These are phyloP conservation scores for Aphaenogaster floridana DNA, from an alignment of 1,140 invertebrate genomes.

Conservation along the genomic window DNA sequence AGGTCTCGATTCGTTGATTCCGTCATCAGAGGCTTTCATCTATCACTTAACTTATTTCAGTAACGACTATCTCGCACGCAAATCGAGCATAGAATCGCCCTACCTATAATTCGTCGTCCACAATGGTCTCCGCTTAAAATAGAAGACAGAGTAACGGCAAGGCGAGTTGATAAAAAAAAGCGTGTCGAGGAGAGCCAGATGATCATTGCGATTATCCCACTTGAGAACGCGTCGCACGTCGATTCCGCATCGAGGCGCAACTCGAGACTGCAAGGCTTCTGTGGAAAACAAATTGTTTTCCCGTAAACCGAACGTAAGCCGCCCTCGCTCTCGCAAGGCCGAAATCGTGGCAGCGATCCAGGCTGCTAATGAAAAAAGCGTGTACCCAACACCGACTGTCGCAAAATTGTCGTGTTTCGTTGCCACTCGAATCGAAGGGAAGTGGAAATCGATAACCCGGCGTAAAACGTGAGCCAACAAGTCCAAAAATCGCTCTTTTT, in stretches of 20 bases:
- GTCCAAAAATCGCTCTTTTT: neutral
- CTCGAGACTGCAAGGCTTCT: neutral
- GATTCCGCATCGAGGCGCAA: slow-evolving; percentile 15
- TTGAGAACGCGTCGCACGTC: neutral
- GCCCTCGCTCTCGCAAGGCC: slow-evolving; percentile 14
- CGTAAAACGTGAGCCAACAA: slow-evolving; percentile 21
- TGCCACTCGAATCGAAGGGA: slow-evolving; percentile 9
- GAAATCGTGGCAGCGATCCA: slow-evolving; percentile 45
- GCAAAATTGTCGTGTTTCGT: slow-evolving; percentile 38
- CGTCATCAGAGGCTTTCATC: slow-evolving; percentile 38
- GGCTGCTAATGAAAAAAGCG: slow-evolving; percentile 53
- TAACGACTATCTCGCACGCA: slow-evolving; percentile 70
- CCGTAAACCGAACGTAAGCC: slow-evolving; percentile 32
- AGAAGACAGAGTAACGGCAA: slow-evolving; percentile 41
- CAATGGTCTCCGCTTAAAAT: slow-evolving; percentile 51
- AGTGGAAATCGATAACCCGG: slow-evolving; percentile 31
- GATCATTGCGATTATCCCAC: slow-evolving; percentile 20
- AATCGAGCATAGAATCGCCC: slow-evolving; percentile 71
- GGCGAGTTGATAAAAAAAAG: slow-evolving; percentile 23
- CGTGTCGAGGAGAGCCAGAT: slow-evolving; percentile 15
- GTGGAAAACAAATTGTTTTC: slow-evolving; percentile 50
- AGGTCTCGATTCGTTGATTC: slow-evolving; percentile 65
- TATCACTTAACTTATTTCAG: slow-evolving; percentile 68
- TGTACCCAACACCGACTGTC: slow-evolving; percentile 17
- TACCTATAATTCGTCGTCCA: slow-evolving; percentile 62